Conservation (phyloP, 1,140 invertebrate genomes). For the Macrobrachium rosenbergii region DNA sequence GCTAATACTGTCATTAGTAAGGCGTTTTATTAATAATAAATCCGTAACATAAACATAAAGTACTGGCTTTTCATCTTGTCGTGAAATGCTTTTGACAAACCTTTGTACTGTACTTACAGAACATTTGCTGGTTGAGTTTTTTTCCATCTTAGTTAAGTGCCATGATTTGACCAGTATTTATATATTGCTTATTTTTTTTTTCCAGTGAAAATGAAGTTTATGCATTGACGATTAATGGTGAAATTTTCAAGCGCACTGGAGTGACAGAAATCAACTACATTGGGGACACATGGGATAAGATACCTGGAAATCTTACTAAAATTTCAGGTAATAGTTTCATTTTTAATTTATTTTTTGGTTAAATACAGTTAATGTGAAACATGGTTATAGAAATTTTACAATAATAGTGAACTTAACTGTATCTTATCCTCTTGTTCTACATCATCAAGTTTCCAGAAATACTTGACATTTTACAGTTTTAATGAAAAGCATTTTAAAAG, state of each 20-base stretch:
- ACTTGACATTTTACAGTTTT: too few species aligned
- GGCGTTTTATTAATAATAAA: too few species aligned
- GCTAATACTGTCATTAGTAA: too few species aligned
- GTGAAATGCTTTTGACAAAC: too few species aligned
- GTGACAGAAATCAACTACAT: slow-evolving; percentile 72
- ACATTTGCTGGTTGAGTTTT: not conserved
- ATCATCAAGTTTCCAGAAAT: too few species aligned
- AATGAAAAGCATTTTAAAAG: too few species aligned
- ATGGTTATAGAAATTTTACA: not conserved
- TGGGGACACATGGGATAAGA: slow-evolving; percentile 75
- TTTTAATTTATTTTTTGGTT: not conserved
- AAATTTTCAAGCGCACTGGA: slow-evolving; percentile 73
- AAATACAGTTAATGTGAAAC: not conserved
- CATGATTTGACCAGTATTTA: not conserved
- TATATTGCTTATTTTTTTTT: slow-evolving; percentile 43
- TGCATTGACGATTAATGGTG: slow-evolving; percentile 72
- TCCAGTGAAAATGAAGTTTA: slow-evolving; percentile 72
- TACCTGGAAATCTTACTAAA: slow-evolving; percentile 71
- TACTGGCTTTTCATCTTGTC: too few species aligned
- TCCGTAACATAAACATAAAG: too few species aligned
- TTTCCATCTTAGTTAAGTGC: not conserved
- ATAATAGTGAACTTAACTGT: not conserved
- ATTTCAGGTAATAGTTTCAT: slow-evolving; percentile 71
- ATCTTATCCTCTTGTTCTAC: too few species aligned
- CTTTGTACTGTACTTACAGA: not conserved